Evolutionary conservation across 2,797 vertebrate species (phyloP), one percentile per base, ranked within the genome.

Genomic region (Perodicticus potto): DNA sequence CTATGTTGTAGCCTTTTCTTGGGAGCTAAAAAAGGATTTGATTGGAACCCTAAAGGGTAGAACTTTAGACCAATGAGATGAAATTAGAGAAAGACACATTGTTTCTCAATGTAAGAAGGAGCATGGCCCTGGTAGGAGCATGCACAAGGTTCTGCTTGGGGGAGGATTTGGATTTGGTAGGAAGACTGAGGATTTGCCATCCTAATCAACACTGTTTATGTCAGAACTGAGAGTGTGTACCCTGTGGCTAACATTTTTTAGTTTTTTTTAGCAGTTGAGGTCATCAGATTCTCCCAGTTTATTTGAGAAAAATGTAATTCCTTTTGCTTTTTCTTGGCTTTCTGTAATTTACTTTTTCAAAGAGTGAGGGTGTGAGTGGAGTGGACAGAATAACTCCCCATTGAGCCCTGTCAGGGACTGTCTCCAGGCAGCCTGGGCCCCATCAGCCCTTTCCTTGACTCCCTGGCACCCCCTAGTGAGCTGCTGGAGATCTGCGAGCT

Each of bases 401-500:
- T 57, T 1, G 67, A 22, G 1, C 23, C 34, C 45, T 16, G 37
- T 53, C 53, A 17, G 2, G 80, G 87, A 69, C 49, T 16, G 40
- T 22, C 22, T 9, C 73, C 53, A 0, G 2, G 23, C 2, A 1
- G 1, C 5, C 5, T 13, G 25, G 45, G 10, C 43, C 40, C 0
- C 1, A 9, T 32, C 2, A 0, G 37, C 0, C 3, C 0, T 84
- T 94, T 98, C 99, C 99, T 99, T 99, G 98, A 99, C 99, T 97
- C 97, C 74, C 77, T 73, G 81, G 95, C 98, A 99, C 99, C 99
- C 95, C 99, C 99, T 85, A 98, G 98, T 92, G 99, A 99, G 98
- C 97, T 99, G 74, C 98, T 99, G 97, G 99, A 99, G 98, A 99
- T 99, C 96, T 99, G 99, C 61, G 99, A 99, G 74, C 99, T 99